Evolutionary conservation across 2,888 invertebrate genomes (phyloP), one percentile per base, ranked within the genome.

Genomic region (Nephrotoma appendiculata): DNA sequence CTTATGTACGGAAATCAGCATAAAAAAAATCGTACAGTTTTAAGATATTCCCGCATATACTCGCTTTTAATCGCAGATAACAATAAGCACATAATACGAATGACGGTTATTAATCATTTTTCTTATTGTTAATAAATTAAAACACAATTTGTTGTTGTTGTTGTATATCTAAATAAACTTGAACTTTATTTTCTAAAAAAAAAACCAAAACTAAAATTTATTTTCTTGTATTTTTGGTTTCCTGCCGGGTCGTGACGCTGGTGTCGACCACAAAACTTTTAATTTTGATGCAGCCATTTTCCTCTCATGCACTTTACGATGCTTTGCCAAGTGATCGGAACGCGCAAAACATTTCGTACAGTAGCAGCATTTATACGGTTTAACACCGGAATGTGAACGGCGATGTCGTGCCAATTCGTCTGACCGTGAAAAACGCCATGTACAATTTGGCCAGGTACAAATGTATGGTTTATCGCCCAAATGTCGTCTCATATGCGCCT

Each of bases 321-420:
- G 98, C 91, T 98, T 98, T 42, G 98, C 95, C 87, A 98, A 93
- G 91, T 99, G 98, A 91, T 99, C 98, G 43, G 98, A 98, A 42
- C 98, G 93, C 0, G 98, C 96, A 91, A 99, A 99, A 88, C 95
- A 94, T 91, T 98, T 98, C 86, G 95, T 94, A 91, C 98, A 99
- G 89, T 96, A 94, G 87, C 94, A 93, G 91, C 98, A 99, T 87
- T 95, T 94, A 91, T 98, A 98, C 0, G 98, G 98, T 91, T 98
- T 98, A 88, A 98, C 94, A 0, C 98, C 98, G 0, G 98, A 98
- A 92, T 98, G 98, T n/a, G 98, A 98, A 88, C 98, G 94, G 86
- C 96, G 95, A 91, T 98, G 98, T 31, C 98, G 94, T 2, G 98
- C 97, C 88, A 98, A 92, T 91, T 98, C 98, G 91, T 98, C 98